These are phyloP conservation scores for Mesorhabditis spiculigera DNA, from an alignment of 2,888 invertebrate species.

Conservation along the genomic window DNA sequence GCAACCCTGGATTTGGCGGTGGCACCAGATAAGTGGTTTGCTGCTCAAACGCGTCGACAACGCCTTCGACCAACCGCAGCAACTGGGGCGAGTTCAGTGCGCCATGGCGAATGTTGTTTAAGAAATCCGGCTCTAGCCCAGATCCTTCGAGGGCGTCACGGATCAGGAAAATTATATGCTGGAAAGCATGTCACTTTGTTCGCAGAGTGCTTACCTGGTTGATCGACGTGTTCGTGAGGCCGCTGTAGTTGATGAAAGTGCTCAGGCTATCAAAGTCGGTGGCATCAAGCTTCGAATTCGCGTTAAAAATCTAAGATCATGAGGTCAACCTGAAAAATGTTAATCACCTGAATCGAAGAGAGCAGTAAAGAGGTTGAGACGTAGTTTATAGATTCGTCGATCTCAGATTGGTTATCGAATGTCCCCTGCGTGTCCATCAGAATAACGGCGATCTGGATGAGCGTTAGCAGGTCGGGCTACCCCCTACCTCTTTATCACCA, in stretches of 20 bases:
- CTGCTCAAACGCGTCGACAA: not conserved
- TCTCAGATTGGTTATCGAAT: not conserved
- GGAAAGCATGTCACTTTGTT: not conserved
- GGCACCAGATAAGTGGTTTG: not conserved
- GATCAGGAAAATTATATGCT: not conserved
- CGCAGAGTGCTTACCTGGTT: not conserved
- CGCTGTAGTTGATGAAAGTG: not conserved
- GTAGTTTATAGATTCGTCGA: not conserved
- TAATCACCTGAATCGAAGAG: not conserved
- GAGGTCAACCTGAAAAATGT: no score
- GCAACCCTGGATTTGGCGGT: not conserved
- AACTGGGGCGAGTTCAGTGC: no score
- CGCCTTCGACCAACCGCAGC: not conserved
- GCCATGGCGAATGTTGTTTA: no score
- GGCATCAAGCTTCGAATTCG: not conserved
- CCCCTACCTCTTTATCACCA: not conserved
- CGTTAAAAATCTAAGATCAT: not conserved
- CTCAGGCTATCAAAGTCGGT: not conserved
- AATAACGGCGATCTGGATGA: not conserved
- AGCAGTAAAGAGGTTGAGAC: not conserved
- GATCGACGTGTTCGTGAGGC: not conserved
- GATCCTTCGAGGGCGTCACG: not conserved
- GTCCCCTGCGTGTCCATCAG: not conserved
- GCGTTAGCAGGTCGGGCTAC: no score
- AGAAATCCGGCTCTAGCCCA: not conserved